Evolutionary conservation across 2,797 vertebrate species (phyloP).

Genomic region (Eulemur albifrons): DNA sequence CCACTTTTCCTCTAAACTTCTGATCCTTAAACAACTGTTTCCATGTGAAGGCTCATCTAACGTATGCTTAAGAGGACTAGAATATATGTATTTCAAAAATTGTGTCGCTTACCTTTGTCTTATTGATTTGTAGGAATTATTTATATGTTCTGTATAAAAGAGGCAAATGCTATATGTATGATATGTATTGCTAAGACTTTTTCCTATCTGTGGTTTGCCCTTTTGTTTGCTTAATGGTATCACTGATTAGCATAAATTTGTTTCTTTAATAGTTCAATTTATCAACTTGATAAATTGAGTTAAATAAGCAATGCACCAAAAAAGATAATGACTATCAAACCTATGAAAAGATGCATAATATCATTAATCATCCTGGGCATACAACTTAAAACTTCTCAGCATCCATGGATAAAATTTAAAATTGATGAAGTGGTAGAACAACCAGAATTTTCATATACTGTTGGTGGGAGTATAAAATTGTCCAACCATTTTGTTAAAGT

Average conservation of each 20-base stretch:
- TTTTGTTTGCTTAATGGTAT: background rate
- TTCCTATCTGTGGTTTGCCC: background rate
- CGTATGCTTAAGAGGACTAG: too few species aligned
- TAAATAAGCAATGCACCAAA: background rate
- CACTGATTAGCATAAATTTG: background rate
- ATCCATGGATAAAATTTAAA: too few species aligned
- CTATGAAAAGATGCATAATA: background rate
- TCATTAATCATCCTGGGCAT: background rate
- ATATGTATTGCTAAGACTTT: background rate
- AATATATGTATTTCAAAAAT: too few species aligned
- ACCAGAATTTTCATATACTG: background rate
- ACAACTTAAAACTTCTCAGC: background rate
- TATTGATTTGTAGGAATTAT: background rate
- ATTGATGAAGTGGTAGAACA: background rate
- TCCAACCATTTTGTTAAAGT: too few species aligned
- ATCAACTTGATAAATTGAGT: background rate
- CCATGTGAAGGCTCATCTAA: too few species aligned
- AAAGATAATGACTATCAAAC: background rate
- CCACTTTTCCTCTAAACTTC: too few species aligned
- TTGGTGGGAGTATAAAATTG: too few species aligned
- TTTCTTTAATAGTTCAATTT: background rate
- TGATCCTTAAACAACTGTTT: too few species aligned
- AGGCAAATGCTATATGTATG: too few species aligned
- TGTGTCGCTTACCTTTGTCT: background rate
- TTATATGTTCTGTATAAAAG: background rate